Evolutionary conservation across 2,888 invertebrate species (phyloP), one percentile per base, ranked within the genome.

Genomic region (Serrognathus titanus): DNA sequence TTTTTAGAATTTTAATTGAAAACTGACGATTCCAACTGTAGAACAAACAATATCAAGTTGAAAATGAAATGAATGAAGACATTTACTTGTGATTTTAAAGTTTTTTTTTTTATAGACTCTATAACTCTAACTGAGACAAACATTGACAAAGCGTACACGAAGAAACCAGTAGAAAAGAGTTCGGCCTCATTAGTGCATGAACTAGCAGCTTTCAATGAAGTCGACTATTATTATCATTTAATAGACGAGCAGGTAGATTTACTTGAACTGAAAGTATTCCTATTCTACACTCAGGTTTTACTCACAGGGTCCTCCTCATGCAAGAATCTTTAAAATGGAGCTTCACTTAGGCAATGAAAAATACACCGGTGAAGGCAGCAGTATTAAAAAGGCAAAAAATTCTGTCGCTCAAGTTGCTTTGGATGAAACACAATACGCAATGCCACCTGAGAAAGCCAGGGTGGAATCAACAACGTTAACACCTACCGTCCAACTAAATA

Each of bases 401-500:
- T 59, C 58, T 39, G 71, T 68, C 16, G 73, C 74, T 6, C 51
- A 38, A 38, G 43, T 52, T 48, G 75, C 74, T n/a, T 61, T 74
- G 35, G 53, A 63, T 54, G 61, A 67, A 20, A 74, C 75, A 1
- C 58, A 65, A 24, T 75, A 72, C 60, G 53, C 64, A 39, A 64
- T 64, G 48, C 74, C 73, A 20, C 40, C 50, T 9, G 12, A n/a
- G 53, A 24, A 69, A 65, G 48, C 53, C 63, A 48, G 56, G 58
- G 9, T 57, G 62, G 31, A 63, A 45, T 58, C 63, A 45, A 61
- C 63, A 13, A 24, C 60, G 39, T 53, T 66, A 51, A 72, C 75
- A 13, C 74, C 75, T 8, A 72, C 73, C 7, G 73, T 73, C 31
- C 48, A 69, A 38, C 61, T 75, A 35, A 75, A 75, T 59, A 75